Base-by-base conservation (phyloP, 1,140 invertebrate species). In the Drosophila tropicalis region DNA sequence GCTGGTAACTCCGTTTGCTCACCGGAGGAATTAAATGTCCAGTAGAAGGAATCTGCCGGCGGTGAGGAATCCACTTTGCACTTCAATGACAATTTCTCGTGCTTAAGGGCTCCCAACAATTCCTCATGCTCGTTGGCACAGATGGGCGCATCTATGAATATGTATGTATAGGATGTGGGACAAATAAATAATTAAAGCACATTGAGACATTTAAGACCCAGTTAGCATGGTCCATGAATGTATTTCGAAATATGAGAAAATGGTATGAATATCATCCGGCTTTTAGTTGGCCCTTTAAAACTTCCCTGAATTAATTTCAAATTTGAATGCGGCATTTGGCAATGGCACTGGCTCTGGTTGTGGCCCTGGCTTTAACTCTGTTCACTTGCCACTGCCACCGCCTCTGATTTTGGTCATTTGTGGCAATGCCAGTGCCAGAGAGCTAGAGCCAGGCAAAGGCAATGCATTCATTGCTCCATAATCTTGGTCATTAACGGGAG, bases 31-130 rank as follows among this genome's bases (percentile, higher is more conserved):
- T 97, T 97, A 93, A 97, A 97, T 47, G 96, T 97, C 97, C 97
- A 97, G 72, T 96, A 96, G 91, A 97, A 97, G 90, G 95, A 95
- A 77, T 95, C 94, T 10, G 95, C 93, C 0, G 96, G 94, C 9
- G 97, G 97, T 87, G 97, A 97, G 70, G 97, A 95, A 77, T 97
- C 96, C 66, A 98, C 96, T 77, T 96, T 95, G 91, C 97, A 98
- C 73, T 95, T 94, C 67, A 98, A 92, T 44, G 95, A 94, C 12
- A 97, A 95, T 12, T 96, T 97, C 92, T 98, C 97, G 86, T 97
- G 96, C 85, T 97, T 96, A 63, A 97, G 93, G 5, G 96, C 97
- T 1, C 97, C 97, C 65, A 96, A 95, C 5, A 97, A 93, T 90
- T 96, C 95, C 87, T 96, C 96, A 72, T 94, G 94, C 54, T 95